These are phyloP conservation scores for Homalodisca vitripennis DNA, from an alignment of 1,140 invertebrate species.

Conservation along the genomic window DNA sequence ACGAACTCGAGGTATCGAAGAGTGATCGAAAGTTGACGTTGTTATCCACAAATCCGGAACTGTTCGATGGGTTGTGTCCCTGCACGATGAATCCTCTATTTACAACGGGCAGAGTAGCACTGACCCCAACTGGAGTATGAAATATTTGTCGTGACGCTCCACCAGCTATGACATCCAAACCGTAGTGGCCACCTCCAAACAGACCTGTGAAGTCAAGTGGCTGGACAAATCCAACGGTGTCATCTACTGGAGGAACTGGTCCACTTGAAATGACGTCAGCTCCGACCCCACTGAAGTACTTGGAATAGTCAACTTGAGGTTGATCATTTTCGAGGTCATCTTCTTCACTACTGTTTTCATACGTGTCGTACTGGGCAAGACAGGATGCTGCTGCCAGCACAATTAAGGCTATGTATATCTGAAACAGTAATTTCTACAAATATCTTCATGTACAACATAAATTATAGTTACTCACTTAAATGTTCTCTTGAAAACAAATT, in stretches of 20 bases:
- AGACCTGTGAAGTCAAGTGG: slow-evolving; percentile 30
- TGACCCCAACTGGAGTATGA: background rate
- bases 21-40: slow-evolving; percentile 25
- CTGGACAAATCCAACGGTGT: slow-evolving; percentile 24
- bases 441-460: no score
- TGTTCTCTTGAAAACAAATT: no score
- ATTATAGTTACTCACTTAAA: no score
- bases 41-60: slow-evolving; percentile 26
- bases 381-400: background rate
- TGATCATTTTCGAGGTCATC: slow-evolving; percentile 4
- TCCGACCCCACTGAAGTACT: slow-evolving; percentile 23
- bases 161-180: background rate
- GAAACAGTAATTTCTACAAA: no score
- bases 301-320: slow-evolving; percentile 11
- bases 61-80: background rate
- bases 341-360: slow-evolving; percentile 8
- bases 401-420: background rate
- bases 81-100: background rate
- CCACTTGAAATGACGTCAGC: background rate
- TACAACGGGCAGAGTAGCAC: background rate
- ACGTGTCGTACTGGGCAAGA: slow-evolving; percentile 1
- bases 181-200: slow-evolving; percentile 24
- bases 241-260: background rate
- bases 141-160: background rate
- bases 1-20: slow-evolving; percentile 15